Evolutionary conservation across 2,888 invertebrate species (phyloP), one percentile per base, ranked within the genome.

Genomic region (Sphaerophoria rueppellii): DNA sequence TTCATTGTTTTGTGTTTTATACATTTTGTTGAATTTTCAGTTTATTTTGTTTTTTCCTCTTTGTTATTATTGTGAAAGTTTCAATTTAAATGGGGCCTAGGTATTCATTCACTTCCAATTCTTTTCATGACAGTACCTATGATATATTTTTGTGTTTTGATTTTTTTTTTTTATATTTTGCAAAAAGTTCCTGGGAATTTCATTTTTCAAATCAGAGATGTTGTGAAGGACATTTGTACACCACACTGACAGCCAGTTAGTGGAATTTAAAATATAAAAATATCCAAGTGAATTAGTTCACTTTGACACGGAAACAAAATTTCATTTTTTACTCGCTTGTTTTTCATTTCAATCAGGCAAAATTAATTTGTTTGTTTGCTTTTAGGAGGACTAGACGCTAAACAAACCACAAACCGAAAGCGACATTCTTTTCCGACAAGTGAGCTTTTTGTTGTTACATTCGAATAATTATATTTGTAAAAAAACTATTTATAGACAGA

Each of bases 361-460:
- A 61, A 63, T 35, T 63, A 63, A 63, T 65, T 65, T 65, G 34
- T 65, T 65, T 65, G 50, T 63, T 48, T 63, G 34, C 12, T 43
- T 43, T 43, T 40, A 9, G 40, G 4, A 7, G 40, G 9, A 40
- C 40, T 37, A 43, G 43, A 67, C n/a, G 37, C 54, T 52, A 54
- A 40, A 67, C 40, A 40, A 54, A 65, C 48, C 50, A 12, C 16
- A 11, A 16, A 48, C 24, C 24, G 24, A 24, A 24, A 24, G 2
- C 24, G 2, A 24, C 24, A 24, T 24, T 24, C 2, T 24, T 24
- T 24, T 24, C 2, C 24, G 24, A 24, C 24, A 24, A 1, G 24
- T 24, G 1, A 2, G 24, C 24, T 24, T 24, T 24, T 24, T 2
- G 24, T 2, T 24, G 24, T 24, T 24, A 2, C 24, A 24, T 24